Conservation (phyloP, 2,797 vertebrate species). For the Xenops minutus region DNA sequence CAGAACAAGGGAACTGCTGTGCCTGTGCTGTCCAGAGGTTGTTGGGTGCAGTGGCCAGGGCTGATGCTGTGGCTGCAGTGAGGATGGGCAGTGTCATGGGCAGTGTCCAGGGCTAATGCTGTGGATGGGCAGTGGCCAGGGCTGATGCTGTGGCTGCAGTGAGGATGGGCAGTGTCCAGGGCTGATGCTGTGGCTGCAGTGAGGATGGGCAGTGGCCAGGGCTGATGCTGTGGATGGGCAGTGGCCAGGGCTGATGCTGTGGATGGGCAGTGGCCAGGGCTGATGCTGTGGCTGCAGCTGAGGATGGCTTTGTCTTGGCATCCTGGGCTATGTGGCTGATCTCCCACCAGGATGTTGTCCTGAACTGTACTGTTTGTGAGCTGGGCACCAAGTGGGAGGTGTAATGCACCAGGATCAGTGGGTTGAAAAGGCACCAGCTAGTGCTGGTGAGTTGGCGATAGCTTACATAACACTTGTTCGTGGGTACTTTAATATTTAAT, state of each 20-base stretch:
- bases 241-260: background rate
- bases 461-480: conserved; percentile 1
- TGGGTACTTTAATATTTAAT: conserved; percentile 29
- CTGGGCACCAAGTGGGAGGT: background rate
- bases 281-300: background rate
- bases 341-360: background rate
- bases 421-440: background rate
- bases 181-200: background rate
- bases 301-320: fast-evolving
- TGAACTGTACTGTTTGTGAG: fast-evolving
- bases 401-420: background rate
- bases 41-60: fast-evolving
- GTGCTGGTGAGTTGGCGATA: background rate
- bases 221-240: background rate
- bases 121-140: background rate
- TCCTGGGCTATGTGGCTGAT: background rate
- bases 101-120: background rate
- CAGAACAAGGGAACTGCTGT: background rate
- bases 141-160: background rate
- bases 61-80: background rate
- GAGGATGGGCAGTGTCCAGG: background rate
- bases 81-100: too few species aligned
- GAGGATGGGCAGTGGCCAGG: background rate
- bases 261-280: background rate
- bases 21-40: background rate